Conservation (phyloP, 2,888 invertebrate species). For the Dryobota labecula region DNA sequence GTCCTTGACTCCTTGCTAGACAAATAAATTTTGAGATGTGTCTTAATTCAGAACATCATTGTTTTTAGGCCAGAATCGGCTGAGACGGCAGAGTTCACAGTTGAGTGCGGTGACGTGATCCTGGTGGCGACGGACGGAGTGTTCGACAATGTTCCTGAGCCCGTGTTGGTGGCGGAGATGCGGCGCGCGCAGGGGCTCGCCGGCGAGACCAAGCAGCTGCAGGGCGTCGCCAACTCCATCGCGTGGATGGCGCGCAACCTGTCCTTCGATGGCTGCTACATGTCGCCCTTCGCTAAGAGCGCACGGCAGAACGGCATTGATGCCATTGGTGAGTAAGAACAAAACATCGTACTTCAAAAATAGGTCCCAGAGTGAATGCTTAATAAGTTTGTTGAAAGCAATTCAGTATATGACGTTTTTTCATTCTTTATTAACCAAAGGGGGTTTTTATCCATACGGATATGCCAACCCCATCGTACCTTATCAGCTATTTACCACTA, state of each 20-base stretch:
- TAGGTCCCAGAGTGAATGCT: not conserved
- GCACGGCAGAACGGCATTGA: conserved; percentile 98
- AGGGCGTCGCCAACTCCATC: conserved; percentile 97
- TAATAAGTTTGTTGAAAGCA: not conserved
- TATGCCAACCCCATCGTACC: too few species aligned
- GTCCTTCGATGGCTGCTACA: conserved; percentile 98
- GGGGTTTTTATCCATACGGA: too few species aligned
- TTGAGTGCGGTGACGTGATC: conserved; percentile 98
- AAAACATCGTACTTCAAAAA: not conserved
- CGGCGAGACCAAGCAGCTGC: conserved; percentile 93
- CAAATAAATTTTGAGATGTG: not conserved
- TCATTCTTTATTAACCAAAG: too few species aligned
- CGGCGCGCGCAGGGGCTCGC: conserved; percentile 89
- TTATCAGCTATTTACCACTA: too few species aligned
- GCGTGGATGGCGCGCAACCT: conserved; percentile 98
- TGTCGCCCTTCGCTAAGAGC: conserved; percentile 98
- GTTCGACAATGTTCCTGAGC: conserved; percentile 99
- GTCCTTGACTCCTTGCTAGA: not conserved
- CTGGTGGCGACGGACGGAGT: conserved; percentile 99
- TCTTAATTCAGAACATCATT: not conserved
- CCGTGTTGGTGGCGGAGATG: conserved; percentile 96
- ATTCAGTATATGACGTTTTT: too few species aligned
- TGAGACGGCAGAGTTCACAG: conserved; percentile 96
- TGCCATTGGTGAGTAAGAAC: conserved; percentile 93
- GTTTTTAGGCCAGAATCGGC: conserved; percentile 95